Evolutionary conservation across 2,113 vertebrate species (phyloP), one percentile per base, ranked within the genome.

Genomic region (Herpetotheres cachinnans): DNA sequence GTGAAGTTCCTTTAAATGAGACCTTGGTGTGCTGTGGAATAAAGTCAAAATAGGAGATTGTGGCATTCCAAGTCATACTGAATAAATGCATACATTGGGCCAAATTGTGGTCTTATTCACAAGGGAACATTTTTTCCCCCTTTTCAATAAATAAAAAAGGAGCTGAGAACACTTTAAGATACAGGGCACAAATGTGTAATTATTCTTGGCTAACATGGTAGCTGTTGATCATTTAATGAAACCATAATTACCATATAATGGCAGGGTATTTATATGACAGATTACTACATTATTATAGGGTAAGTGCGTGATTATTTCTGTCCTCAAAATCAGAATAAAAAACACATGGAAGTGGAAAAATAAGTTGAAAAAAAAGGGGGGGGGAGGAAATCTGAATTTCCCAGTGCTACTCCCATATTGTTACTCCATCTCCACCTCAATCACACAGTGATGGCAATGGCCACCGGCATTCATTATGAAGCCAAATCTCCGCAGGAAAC

Each of bases 231-330:
- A 95, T 97, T 96, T 97, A 97, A 95, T 96, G 95, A 97, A 97
- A 95, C 96, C 93, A 93, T 97, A 95, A 97, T 97, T 97, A 97
- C 89, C 97, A 97, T 94, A 96, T 97, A 97, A 97, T 97, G 93
- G 96, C 82, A 97, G 96, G 97, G 96, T 96, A 97, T 97, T 97
- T 97, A 94, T 96, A 93, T 94, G 96, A 96, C 91, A 97, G 94
- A 97, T 97, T 96, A 97, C 95, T 93, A 93, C 91, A 88, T 97
- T 96, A 97, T 97, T 97, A 97, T 70, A 96, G 97, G 95, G 95
- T 97, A 95, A 96, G 91, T 91, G 87, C 59, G 89, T 91, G 91
- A 97, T 97, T 97, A 97, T 97, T 97, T 96, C 96, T 97, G 96
- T 96, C 95, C 97, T 95, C 95, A 95, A 96, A 96, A 96, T 94